Evolutionary conservation across 2,113 vertebrate species (phyloP), one percentile per base, ranked within the genome.

Genomic region (Camelus bactrianus): DNA sequence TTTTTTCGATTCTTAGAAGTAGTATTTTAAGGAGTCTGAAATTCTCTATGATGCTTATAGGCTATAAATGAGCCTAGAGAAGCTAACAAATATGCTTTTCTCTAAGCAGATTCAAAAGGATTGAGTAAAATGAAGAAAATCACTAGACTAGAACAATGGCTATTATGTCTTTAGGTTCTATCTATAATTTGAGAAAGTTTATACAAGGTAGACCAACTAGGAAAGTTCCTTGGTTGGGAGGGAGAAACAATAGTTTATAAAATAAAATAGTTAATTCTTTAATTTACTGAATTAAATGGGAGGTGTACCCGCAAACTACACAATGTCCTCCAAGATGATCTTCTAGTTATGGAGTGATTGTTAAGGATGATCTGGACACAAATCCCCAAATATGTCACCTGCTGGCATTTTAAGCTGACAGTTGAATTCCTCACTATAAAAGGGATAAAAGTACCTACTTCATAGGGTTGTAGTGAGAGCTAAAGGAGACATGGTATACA

Each of bases 21-120:
- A 86, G 24, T 73, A 54, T 87, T 94, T 96, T 88, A 89, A 96
- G 50, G 64, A 67, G 20, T 91, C 52, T 81, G 16, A 86, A 91
- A 72, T 91, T 81, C 60, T 95, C 88, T 50, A 89, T 81, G 38
- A 96, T 48, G 58, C 28, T 58, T 91, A 90, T 14, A 35, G 69
- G 17, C 77, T 96, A 79, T 65, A 93, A 14, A 54, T 62, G 48
- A 84, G 14, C 54, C 60, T 80, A 91, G 42, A 89, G 42, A 95
- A 93, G 32, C 20, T 69, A 94, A 92, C 28, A 94, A 93, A 86
- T 72, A 73, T 2, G 89, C 38, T 86, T 88, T 72, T 60, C 72
- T 84, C 46, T 85, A 80, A 65, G 38, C 19, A 85, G 17, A 90
- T 54, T 56, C 52, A 79, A 92, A 83, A 94, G 38, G 60, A 91